Evolutionary conservation across 2,113 vertebrate species (phyloP).

Genomic region (Esox niger): DNA sequence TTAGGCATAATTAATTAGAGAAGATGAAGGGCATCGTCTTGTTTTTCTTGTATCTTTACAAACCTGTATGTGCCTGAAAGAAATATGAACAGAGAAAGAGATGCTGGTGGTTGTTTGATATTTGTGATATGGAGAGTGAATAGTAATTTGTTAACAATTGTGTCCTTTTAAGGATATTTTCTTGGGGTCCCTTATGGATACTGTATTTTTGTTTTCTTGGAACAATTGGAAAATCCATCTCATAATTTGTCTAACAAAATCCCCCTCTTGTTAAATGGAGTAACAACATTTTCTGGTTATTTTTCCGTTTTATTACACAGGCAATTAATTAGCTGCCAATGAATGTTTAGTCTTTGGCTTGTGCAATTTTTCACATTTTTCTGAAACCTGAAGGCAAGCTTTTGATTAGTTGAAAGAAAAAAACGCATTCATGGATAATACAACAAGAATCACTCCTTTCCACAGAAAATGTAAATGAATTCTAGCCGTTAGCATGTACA

Average conservation of each 20-base stretch:
- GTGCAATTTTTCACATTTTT: constrained; percentile 32
- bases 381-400: constrained; percentile 26
- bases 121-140: not conserved
- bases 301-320: not conserved
- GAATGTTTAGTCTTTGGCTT: constrained; percentile 25
- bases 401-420: not conserved
- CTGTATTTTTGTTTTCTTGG: too few species aligned
- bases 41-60: constrained; percentile 22
- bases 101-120: not conserved
- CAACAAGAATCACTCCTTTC: too few species aligned
- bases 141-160: not conserved
- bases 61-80: not conserved
- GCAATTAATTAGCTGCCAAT: constrained; percentile 19
- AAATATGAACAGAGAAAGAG: not conserved
- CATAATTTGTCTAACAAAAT: not conserved
- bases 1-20: constrained; percentile 57
- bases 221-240: not conserved
- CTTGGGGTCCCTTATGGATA: not conserved
- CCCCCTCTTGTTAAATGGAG: not conserved
- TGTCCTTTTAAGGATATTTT: too few species aligned
- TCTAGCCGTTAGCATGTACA: too few species aligned
- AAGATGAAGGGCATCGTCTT: constrained; percentile 55
- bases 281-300: not conserved
- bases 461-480: too few species aligned
- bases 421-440: too few species aligned